Evolutionary conservation across 2,888 invertebrate species (phyloP), one percentile per base, ranked within the genome.

Genomic region (Agriopis marginaria): DNA sequence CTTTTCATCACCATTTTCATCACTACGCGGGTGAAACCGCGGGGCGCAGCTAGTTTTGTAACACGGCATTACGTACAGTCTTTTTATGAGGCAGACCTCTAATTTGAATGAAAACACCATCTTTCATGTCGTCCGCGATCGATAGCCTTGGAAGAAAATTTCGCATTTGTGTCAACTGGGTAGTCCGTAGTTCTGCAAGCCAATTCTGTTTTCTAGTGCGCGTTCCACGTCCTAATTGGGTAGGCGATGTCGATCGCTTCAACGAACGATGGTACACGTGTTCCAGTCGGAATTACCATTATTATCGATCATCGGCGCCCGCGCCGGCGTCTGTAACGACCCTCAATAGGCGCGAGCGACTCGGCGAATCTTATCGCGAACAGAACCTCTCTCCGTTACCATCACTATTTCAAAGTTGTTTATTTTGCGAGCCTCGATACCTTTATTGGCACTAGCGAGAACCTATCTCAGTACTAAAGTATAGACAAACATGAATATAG

Each of bases 301-400:
- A 93, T 94, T 94, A 94, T 93, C 93, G 93, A 93, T 92, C 92
- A 92, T 93, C 94, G 84, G 89, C 89, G 86, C 89, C 86, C 81
- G 86, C 84, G 86, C 89, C 86, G 81, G 85, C 84, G 89, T 88
- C 84, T 84, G 91, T 93, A 92, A 93, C 93, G 92, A 93, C 89
- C 88, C 87, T 86, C 86, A 88, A 92, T 89, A 90, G 91, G 88
- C 91, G 87, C 85, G 84, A 81, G 77, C 76, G 79, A 83, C 82
- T 83, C 76, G 61, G 82, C 85, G 82, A 88, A 89, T 89, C 86
- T 90, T 90, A 91, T 91, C 90, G 84, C 74, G 78, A 71, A 74
- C 75, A 73, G 73, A 76, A 79, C 82, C 80, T 75, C 82, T 77
- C 82, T 81, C 89, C 86, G 88, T 89, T 88, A 88, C 78, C 82